A percentile compares a stretch with the other conserved stretches of the same genome.
These are phyloP conservation scores for Enteromius viviparus DNA, from an alignment of 2,797 vertebrate species.

Conservation along the genomic window DNA sequence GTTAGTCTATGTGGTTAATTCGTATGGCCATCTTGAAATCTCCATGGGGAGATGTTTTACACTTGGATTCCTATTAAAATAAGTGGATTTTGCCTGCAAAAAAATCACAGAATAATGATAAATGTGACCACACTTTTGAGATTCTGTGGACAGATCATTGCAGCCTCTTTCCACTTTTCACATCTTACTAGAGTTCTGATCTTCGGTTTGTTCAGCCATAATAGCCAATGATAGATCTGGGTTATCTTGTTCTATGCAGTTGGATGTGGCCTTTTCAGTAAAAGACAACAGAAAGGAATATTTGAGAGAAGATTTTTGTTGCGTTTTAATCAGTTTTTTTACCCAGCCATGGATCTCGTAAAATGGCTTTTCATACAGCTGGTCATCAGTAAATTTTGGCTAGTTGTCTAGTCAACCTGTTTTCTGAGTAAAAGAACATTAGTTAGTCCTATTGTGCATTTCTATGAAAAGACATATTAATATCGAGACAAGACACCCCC, in stretches of 20 bases:
- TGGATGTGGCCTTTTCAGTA: slow-evolving; percentile 31
- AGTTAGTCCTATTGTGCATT: slow-evolving; percentile 1
- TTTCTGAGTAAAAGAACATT: neutral
- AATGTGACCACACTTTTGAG: neutral
- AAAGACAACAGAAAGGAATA: neutral
- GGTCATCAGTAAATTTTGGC: neutral
- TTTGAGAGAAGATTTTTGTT: neutral
- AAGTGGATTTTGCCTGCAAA: neutral
- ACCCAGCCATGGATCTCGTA: neutral
- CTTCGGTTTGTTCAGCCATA: slow-evolving; percentile 4
- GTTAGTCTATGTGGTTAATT: neutral
- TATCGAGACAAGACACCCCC: neutral
- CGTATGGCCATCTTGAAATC: neutral
- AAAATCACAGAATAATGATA: neutral
- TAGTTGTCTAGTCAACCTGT: neutral
- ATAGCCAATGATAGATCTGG: slow-evolving; percentile 22
- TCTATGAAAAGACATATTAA: neutral
- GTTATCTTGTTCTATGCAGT: slow-evolving; percentile 23
- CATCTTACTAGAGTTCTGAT: neutral
- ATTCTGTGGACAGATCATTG: neutral
- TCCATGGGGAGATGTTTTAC: neutral
- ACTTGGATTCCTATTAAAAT: neutral
- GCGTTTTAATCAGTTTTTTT: neutral
- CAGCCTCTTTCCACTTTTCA: neutral
- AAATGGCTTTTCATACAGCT: neutral